Base-by-base conservation (phyloP, 2,797 vertebrate genomes). In the Pseudomugil gertrudae region DNA sequence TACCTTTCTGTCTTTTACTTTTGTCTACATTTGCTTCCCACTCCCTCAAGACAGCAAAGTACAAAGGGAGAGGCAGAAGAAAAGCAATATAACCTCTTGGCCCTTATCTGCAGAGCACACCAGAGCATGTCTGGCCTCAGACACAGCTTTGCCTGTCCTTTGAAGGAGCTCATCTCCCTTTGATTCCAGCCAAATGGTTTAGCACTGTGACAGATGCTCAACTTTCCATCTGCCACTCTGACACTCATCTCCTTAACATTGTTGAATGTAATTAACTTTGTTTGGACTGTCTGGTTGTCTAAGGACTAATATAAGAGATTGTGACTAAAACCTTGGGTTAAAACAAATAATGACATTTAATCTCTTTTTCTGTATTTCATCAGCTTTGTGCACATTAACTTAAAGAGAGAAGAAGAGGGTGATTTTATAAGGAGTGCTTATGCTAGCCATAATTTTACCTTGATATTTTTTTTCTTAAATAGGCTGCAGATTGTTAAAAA, bases 21-120 rank as follows among this genome's bases (percentile, higher is more conserved):
- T 55, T 59, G 47, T 47, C 40, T 59, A 51, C 70, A 24, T 66
- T 50, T 54, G n/a, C 56, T 30, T 27, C 60, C 64, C 40, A 62
- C 76, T 87, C 76, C 70, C 69, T 78, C 73, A 84, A 86, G 87
- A 81, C 76, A 48, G 64, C 65, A 53, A 65, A 89, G 85, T 89
- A 90, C 88, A 91, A 89, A 91, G 84, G 68, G 56, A 83, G 57
- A 76, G 76, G 67, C 57, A 55, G 76, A 89, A 81, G 85, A 82
- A 84, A 88, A 86, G 88, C 79, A 91, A 87, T 86, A 83, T 89
- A 88, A 91, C 90, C 90, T 85, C 79, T 83, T 82, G 81, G 73
- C 86, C 84, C 86, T 80, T 77, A 81, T 87, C 83, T 85, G 59
- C 38, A 35, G 76, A 78, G 80, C 79, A 89, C 85, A 88, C 79